Evolutionary conservation across 2,797 vertebrate species (phyloP), one percentile per base, ranked within the genome.

Genomic region (Halcyon badia): DNA sequence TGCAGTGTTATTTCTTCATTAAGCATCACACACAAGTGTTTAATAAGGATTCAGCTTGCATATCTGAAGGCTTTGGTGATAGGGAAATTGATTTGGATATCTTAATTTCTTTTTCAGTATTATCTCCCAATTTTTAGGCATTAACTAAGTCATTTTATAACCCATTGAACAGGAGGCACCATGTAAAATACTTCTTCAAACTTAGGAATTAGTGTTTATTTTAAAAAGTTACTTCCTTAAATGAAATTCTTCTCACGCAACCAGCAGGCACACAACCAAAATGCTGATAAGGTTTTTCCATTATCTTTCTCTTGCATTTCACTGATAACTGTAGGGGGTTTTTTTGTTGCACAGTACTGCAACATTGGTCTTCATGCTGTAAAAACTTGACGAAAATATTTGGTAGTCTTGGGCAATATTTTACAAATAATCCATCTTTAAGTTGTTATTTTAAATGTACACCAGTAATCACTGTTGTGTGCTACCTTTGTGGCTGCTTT

Each of bases 401-500:
- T 4, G 35, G 46, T 90, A 90, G 54, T 48, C 42, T 84, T 92
- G 92, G 64, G 75, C 62, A 97, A 83, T 95, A 69, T 93, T 88
- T 97, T 88, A 26, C 44, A 85, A 94, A 69, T 69, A 94, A 88
- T 83, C 37, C 12, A 31, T 77, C 72, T 77, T 96, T 65, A 70
- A 76, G 33, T 37, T 89, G 82, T 56, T 62, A 41, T 78, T 90
- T 54, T 79, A 94, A 87, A 72, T 80, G 49, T 61, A 11, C 76
- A 46, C 39, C 60, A 83, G 0, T 96, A 60, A 51, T 84, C 82
- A 52, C 82, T 79, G 90, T 46, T 51, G 77, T 48, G 57, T 77
- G 64, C 28, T 92, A 26, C 41, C 37, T 87, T 60, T 87, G 77
- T 75, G 77, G 70, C 83, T 76, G 61, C 58, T 92, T 96, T 85